Evolutionary conservation across 2,797 vertebrate species (phyloP).

Genomic region (Rachycentron canadum): DNA sequence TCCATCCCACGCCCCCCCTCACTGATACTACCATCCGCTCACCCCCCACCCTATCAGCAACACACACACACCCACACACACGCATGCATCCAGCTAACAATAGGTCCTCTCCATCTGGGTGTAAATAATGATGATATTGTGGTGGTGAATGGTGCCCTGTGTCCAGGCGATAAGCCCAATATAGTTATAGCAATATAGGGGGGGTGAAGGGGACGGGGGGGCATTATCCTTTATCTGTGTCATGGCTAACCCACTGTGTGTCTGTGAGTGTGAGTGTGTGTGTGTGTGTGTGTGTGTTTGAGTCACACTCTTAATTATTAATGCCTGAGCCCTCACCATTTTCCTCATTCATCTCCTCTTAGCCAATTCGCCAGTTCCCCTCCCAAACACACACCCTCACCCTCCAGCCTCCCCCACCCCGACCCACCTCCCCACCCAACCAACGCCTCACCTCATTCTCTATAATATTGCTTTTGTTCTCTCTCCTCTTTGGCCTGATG

Average conservation of each 20-base stretch:
- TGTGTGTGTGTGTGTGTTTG: constrained; percentile 45
- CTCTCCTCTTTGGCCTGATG: constrained; percentile 23
- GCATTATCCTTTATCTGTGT: constrained; percentile 76
- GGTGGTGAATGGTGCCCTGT: constrained; percentile 77
- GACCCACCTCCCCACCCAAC: not conserved
- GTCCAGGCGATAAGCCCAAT: constrained; percentile 83
- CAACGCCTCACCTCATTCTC: constrained; percentile 25
- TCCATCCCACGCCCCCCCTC: constrained; percentile 43
- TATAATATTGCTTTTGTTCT: constrained; percentile 67
- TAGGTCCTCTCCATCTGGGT: constrained; percentile 79
- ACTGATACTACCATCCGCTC: constrained; percentile 32
- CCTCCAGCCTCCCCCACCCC: not conserved
- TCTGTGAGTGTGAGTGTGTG: constrained; percentile 40
- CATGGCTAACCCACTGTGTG: constrained; percentile 51
- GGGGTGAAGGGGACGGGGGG: constrained; percentile 31
- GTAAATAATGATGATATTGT: constrained; percentile 85
- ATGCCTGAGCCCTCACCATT: constrained; percentile 49
- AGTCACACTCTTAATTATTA: constrained; percentile 71
- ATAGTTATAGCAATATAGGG: constrained; percentile 69
- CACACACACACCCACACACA: constrained; percentile 50
- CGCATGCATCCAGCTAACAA: constrained; percentile 68
- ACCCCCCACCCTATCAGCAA: constrained; percentile 29
- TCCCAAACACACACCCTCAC: not conserved
- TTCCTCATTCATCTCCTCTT: constrained; percentile 48
- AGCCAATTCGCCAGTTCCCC: not conserved